Evolutionary conservation across 2,797 vertebrate genomes (phyloP).

Genomic region (Gambusia yucatana): DNA sequence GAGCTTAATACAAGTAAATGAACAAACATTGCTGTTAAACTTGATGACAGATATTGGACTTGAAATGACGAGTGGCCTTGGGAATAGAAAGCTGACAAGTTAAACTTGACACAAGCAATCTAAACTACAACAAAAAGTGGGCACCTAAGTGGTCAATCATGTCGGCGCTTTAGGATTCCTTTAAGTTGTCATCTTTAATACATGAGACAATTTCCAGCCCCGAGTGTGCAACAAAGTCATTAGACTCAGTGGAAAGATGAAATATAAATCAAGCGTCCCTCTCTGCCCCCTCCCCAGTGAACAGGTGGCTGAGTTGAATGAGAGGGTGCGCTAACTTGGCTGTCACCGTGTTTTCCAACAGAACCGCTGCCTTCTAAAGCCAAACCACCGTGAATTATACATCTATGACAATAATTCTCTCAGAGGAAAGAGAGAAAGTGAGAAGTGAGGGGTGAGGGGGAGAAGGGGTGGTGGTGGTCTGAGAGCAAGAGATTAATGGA

Average conservation of each 20-base stretch:
- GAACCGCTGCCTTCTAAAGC: conserved; percentile 83
- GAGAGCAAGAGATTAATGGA: conserved; percentile 81
- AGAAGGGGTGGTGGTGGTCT: conserved; percentile 46
- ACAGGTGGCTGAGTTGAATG: conserved; percentile 84
- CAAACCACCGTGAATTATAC: conserved; percentile 84
- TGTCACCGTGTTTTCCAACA: conserved; percentile 82
- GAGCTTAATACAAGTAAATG: conserved; percentile 29
- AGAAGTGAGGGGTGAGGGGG: conserved; percentile 41
- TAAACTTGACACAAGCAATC: conserved; percentile 71
- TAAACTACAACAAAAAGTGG: conserved; percentile 63
- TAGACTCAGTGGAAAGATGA: conserved; percentile 78
- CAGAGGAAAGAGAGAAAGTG: conserved; percentile 69
- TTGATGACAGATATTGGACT: conserved; percentile 64
- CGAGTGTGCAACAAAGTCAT: conserved; percentile 73
- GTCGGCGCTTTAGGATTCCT: conserved; percentile 71
- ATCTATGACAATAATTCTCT: conserved; percentile 83
- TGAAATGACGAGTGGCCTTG: conserved; percentile 54
- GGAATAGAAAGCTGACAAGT: conserved; percentile 69
- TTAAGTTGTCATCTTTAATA: conserved; percentile 81
- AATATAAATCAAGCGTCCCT: conserved; percentile 81
- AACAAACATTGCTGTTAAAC: conserved; percentile 58
- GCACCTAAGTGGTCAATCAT: conserved; percentile 69
- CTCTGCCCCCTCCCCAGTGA: conserved; percentile 77
- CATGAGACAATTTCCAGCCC: conserved; percentile 73
- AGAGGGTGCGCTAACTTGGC: conserved; percentile 83